phyloP scores from a whole-genome alignment of 53 echinoderm and acorn worm species.

The Holothuria scabra region DNA sequence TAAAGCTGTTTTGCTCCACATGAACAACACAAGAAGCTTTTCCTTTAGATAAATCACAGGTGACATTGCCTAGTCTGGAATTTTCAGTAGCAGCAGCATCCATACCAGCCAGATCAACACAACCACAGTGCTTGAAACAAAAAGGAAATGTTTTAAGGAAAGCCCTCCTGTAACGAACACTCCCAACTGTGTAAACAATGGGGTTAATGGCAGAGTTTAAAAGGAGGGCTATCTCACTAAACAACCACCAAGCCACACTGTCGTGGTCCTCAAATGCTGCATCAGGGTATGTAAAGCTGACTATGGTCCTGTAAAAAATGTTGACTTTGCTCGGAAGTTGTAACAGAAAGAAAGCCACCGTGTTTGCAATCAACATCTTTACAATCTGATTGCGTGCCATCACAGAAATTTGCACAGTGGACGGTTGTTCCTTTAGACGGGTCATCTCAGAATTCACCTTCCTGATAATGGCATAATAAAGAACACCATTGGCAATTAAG shows the following conservation, averaged over 20 bases:
- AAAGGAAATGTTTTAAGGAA: neutral
- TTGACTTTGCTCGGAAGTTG: constrained; percentile 1
- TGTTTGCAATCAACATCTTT: constrained; percentile 35
- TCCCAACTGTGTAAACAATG: neutral
- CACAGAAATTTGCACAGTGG: neutral
- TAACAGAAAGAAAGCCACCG: neutral
- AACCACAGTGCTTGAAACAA: no score
- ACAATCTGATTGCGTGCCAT: constrained; percentile 16
- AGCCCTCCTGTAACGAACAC: neutral
- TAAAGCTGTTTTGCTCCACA: no score
- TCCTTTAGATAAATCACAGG: no score
- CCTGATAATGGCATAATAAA: neutral
- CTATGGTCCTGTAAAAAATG: neutral
- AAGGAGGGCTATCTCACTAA: constrained; percentile 2
- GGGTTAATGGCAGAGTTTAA: constrained; percentile 24
- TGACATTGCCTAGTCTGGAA: neutral
- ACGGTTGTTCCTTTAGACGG: neutral
- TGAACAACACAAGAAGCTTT: no score
- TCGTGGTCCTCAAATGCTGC: neutral
- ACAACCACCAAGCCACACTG: neutral
- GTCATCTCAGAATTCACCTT: neutral
- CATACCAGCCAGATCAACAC: neutral
- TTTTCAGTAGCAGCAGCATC: neutral
- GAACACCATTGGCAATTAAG: neutral
- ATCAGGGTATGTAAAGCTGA: neutral